These are phyloP conservation scores for Dreissena polymorpha DNA, from an alignment of 1,140 invertebrate species.

Conservation along the genomic window DNA sequence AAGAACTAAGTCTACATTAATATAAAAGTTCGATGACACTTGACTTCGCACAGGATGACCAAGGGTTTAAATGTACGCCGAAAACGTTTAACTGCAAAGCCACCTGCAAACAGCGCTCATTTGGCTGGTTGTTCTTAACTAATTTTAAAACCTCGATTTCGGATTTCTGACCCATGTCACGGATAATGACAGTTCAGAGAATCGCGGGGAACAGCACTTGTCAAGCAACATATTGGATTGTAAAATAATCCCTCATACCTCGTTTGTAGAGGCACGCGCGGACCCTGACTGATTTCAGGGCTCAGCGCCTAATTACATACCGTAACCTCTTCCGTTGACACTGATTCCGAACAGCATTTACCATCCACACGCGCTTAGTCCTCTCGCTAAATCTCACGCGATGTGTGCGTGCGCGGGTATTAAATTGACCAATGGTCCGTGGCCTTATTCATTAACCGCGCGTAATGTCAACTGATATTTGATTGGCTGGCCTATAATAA, in stretches of 20 bases:
- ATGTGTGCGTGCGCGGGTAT: not conserved
- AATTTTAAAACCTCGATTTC: too few relatives aligned
- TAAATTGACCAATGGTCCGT: constrained; percentile 46
- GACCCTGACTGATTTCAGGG: not conserved
- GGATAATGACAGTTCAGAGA: too few relatives aligned
- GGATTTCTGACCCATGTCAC: too few relatives aligned
- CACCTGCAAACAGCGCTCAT: not conserved
- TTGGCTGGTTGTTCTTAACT: too few relatives aligned
- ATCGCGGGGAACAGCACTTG: too few relatives aligned
- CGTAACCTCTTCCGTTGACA: not conserved
- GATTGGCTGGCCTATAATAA: not conserved
- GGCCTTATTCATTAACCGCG: constrained; percentile 16
- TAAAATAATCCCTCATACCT: not conserved
- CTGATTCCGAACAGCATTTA: not conserved
- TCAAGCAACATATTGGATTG: not conserved
- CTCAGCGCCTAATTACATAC: not conserved
- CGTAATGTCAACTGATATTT: constrained; percentile 37
- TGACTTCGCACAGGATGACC: too few relatives aligned
- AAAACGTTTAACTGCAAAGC: not conserved
- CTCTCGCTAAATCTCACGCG: too few relatives aligned
- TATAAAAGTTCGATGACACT: too few relatives aligned
- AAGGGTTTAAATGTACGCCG: too few relatives aligned
- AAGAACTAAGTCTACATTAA: too few relatives aligned
- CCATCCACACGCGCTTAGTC: not conserved
- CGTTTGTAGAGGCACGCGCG: not conserved